phyloP scores from a whole-genome alignment of 2,797 vertebrate genomes.

The Centroberyx gerrardi region DNA sequence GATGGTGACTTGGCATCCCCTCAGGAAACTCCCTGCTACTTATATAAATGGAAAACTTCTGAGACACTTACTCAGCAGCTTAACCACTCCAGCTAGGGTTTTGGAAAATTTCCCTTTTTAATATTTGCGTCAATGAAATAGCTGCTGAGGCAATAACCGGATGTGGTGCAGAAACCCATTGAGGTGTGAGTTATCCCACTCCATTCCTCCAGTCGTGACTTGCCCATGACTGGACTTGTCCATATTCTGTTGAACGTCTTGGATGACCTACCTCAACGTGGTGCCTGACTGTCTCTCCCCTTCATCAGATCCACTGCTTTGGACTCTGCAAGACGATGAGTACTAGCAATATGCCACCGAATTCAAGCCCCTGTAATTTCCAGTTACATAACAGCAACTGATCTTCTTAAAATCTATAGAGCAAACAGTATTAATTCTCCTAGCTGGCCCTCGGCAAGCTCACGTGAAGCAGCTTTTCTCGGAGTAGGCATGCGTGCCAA shows the following conservation, averaged over 20 bases:
- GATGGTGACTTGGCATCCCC: not conserved
- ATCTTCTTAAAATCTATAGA: constrained; percentile 75
- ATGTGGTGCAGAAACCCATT: constrained; percentile 8
- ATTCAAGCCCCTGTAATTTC: constrained; percentile 41
- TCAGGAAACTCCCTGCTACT: not conserved
- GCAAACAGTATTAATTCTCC: constrained; percentile 70
- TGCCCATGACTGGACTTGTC: constrained; percentile 9
- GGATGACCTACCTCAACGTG: constrained; percentile 14
- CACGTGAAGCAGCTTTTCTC: constrained; percentile 75
- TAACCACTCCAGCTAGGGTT: constrained; percentile 8
- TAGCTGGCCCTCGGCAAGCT: constrained; percentile 46
- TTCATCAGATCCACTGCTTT: constrained; percentile 13
- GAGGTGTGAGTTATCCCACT: constrained; percentile 7
- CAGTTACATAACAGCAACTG: constrained; percentile 70
- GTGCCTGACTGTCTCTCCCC: constrained; percentile 4
- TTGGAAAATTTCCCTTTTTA: constrained; percentile 1
- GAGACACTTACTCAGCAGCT: constrained; percentile 47
- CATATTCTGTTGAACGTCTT: constrained; percentile 6
- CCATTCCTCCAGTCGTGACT: constrained; percentile 32
- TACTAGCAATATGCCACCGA: constrained; percentile 29
- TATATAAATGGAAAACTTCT: constrained; percentile 29
- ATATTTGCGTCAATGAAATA: constrained; percentile 42
- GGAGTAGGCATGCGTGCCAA: constrained; percentile 29
- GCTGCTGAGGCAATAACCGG: constrained; percentile 29
- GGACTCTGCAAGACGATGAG: not conserved